Conservation (phyloP, 2,888 invertebrate species). For the Agriopis marginaria region DNA sequence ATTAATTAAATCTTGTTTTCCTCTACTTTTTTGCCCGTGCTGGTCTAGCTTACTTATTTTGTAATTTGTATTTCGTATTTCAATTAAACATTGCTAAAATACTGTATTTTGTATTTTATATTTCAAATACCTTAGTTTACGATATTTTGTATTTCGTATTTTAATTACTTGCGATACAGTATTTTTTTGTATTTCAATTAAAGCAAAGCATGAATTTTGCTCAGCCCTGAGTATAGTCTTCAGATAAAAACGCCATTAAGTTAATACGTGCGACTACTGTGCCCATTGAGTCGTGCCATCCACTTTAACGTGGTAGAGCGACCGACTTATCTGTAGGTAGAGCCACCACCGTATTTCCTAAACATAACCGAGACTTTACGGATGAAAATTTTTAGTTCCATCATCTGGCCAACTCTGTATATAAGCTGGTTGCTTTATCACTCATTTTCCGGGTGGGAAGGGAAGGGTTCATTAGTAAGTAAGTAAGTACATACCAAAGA, state of each 20-base stretch:
- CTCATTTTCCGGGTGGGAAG: background rate
- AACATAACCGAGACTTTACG: background rate
- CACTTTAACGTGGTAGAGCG: slow-evolving; percentile 1
- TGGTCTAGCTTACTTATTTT: too few relatives aligned
- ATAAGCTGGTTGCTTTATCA: background rate
- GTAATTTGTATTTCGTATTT: too few relatives aligned
- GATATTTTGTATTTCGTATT: too few relatives aligned
- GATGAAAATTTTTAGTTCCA: background rate
- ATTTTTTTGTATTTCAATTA: too few relatives aligned
- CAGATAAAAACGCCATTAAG: slow-evolving; percentile 28
- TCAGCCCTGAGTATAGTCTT: background rate
- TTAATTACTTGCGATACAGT: too few relatives aligned
- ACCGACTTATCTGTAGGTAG: background rate
- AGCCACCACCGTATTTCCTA: background rate
- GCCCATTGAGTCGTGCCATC: slow-evolving; percentile 19
- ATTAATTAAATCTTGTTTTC: too few relatives aligned
- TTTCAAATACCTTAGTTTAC: too few relatives aligned
- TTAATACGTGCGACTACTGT: slow-evolving; percentile 23
- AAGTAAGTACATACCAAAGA: background rate
- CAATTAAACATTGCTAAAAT: too few relatives aligned
- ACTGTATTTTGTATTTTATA: too few relatives aligned
- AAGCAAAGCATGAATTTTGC: too few relatives aligned
- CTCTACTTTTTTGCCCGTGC: too few relatives aligned
- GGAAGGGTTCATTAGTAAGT: background rate
- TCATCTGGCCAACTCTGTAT: too few relatives aligned